Evolutionary conservation across 2,888 invertebrate genomes (phyloP).

Genomic region (Rutpela maculata): DNA sequence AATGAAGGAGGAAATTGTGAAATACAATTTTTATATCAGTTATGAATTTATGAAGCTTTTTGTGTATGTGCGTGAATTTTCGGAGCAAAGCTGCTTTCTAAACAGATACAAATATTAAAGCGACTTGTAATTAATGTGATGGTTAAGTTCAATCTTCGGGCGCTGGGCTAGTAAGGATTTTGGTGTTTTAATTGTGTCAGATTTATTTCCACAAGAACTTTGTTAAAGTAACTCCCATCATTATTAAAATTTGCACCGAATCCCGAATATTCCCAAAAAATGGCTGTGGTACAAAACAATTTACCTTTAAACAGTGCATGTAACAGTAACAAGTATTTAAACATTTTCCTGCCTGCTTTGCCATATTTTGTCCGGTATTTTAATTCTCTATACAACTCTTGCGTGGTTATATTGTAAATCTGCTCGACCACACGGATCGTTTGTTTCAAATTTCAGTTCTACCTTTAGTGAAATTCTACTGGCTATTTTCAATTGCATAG

Average conservation of each 20-base stretch:
- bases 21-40: too few species aligned
- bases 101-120: too few species aligned
- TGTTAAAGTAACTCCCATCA: not conserved
- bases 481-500: slow-evolving; percentile 20
- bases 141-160: too few species aligned
- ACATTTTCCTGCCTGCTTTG: not conserved
- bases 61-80: too few species aligned
- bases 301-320: not conserved
- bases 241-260: not conserved
- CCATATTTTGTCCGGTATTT: slow-evolving; percentile 20
- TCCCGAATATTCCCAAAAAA: not conserved
- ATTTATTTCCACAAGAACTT: too few species aligned
- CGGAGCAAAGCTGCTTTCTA: too few species aligned
- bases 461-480: slow-evolving; percentile 22
- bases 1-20: too few species aligned
- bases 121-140: too few species aligned
- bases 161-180: too few species aligned
- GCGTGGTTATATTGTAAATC: slow-evolving; percentile 9
- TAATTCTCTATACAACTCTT: not conserved
- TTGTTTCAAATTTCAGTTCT: slow-evolving; percentile 27
- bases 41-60: too few species aligned
- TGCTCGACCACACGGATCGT: not conserved
- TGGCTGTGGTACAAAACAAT: not conserved
- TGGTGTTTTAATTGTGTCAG: too few species aligned
- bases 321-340: not conserved